Conservation (phyloP, 1,140 invertebrate genomes). For the Conopomorpha cramerella region DNA sequence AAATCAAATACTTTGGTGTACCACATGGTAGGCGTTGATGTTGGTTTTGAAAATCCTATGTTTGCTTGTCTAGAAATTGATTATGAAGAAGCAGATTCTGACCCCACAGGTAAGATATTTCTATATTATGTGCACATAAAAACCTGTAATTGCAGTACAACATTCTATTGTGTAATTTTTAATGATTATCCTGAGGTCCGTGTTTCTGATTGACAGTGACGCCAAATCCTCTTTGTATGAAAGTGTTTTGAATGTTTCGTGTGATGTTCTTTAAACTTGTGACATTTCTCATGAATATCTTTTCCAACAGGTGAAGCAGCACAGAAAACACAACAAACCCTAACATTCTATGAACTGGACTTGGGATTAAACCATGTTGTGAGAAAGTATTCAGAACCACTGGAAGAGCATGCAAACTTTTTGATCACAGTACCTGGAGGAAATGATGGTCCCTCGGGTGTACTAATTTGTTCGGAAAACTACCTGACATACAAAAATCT, state of each 20-base stretch:
- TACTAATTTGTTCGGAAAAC: constrained; percentile 98
- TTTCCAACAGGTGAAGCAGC: constrained; percentile 77
- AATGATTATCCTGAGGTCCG: constrained; percentile 51
- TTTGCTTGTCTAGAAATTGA: constrained; percentile 99
- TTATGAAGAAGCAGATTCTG: constrained; percentile 97
- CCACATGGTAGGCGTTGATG: constrained; percentile 98
- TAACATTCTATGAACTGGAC: constrained; percentile 99
- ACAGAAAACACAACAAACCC: constrained; percentile 92
- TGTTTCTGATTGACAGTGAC: constrained; percentile 47
- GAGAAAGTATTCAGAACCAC: constrained; percentile 96
- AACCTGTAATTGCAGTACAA: too few relatives aligned
- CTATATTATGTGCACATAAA: too few relatives aligned
- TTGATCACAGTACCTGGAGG: constrained; percentile 95
- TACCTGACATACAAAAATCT: constrained; percentile 99
- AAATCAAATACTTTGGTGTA: constrained; percentile 99
- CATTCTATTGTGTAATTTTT: background rate
- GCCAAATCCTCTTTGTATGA: constrained; percentile 32
- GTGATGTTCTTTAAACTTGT: too few relatives aligned
- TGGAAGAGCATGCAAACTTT: constrained; percentile 98
- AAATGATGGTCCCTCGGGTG: constrained; percentile 97
- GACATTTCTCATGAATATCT: too few relatives aligned
- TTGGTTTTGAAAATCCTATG: constrained; percentile 99
- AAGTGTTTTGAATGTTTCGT: too few relatives aligned
- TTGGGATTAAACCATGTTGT: constrained; percentile 98
- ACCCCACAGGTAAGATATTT: constrained; percentile 78